Evolutionary conservation across 2,797 vertebrate genomes (phyloP).

Genomic region (Peromyscus attwateri): DNA sequence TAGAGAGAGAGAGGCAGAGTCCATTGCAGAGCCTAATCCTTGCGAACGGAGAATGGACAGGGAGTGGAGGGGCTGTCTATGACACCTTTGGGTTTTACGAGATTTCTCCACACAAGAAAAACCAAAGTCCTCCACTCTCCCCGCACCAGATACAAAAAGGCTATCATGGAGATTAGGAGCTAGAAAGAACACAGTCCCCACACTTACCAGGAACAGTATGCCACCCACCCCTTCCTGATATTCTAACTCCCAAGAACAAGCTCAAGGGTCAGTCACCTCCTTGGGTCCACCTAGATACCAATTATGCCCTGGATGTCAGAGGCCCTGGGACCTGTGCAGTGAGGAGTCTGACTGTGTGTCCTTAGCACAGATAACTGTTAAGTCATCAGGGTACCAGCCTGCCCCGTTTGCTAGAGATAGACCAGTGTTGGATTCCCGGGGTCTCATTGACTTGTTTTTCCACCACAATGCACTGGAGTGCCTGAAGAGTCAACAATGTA

Average conservation of each 20-base stretch:
- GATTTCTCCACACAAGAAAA: background rate
- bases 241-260: background rate
- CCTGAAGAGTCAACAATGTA: background rate
- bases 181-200: background rate
- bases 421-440: background rate
- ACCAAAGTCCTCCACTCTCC: background rate
- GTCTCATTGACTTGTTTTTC: background rate
- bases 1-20: background rate
- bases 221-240: background rate
- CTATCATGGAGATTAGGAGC: background rate
- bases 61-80: too few species aligned
- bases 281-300: background rate
- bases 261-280: background rate
- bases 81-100: background rate
- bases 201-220: background rate
- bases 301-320: background rate
- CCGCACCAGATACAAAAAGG: background rate
- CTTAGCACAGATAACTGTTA: background rate
- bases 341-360: background rate
- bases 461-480: background rate
- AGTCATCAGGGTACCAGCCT: background rate
- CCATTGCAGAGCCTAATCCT: background rate
- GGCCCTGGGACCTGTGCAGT: rapidly evolving
- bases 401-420: background rate
- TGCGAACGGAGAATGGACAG: background rate